These are phyloP conservation scores for Caenorhabditis japonica DNA, from an alignment of 2,888 invertebrate species.

Conservation along the genomic window DNA sequence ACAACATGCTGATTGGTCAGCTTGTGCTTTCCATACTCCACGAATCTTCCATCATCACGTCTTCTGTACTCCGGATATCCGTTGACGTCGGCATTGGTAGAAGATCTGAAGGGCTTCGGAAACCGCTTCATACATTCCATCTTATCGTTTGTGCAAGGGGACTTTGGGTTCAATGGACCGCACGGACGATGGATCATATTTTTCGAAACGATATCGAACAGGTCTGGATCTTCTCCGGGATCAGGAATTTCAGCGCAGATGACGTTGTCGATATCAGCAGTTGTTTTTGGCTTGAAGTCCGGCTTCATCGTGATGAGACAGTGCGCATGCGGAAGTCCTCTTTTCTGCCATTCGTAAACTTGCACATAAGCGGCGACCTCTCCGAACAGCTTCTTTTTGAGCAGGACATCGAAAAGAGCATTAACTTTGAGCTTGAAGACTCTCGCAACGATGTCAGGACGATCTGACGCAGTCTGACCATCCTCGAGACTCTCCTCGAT, in stretches of 20 bases:
- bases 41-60: conserved; percentile 64
- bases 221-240: conserved; percentile 41
- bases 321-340: conserved; percentile 75
- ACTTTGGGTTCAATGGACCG: conserved; percentile 60
- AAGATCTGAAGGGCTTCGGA: conserved; percentile 71
- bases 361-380: neutral
- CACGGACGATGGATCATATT: conserved; percentile 72
- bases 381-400: conserved; percentile 8
- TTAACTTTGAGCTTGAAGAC: conserved; percentile 70
- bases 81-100: conserved; percentile 73
- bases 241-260: conserved; percentile 64
- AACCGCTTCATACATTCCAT: conserved; percentile 77
- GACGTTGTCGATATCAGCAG: neutral
- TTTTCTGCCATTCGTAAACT: conserved; percentile 75
- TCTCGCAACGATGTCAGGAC: conserved; percentile 69
- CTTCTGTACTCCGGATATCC: conserved; percentile 77
- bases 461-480: conserved; percentile 56
- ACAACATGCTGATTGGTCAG: conserved; percentile 74
- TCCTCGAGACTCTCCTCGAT: conserved; percentile 61
- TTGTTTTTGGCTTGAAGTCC: conserved; percentile 59
- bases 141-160: conserved; percentile 78
- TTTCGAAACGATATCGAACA: conserved; percentile 51
- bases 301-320: conserved; percentile 68
- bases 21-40: no score
- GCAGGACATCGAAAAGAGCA: conserved; percentile 1